Percentiles rank a stretch among this genome's conserved stretches.
These are phyloP conservation scores for Tiaroga cobitis DNA, from an alignment of 2,797 vertebrate genomes.

Conservation along the genomic window DNA sequence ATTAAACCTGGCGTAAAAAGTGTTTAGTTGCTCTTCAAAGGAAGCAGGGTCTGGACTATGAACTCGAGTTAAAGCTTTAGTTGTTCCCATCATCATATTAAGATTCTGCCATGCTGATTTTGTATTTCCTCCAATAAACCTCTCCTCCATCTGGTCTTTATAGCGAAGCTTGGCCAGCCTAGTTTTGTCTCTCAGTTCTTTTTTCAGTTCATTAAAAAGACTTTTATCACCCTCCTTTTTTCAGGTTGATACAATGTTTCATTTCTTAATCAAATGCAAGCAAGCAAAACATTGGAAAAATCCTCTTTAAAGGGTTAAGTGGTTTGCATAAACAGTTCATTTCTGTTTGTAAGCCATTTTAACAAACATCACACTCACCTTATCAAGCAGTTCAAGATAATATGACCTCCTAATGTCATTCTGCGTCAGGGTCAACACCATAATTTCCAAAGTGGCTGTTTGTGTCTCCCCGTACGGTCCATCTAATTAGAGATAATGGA, in stretches of 20 bases:
- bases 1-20: too few species aligned
- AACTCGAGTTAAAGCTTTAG: too few species aligned
- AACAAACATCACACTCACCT: slow-evolving; percentile 35
- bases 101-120: too few species aligned
- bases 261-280: background rate
- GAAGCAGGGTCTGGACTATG: too few species aligned
- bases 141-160: too few species aligned
- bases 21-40: too few species aligned
- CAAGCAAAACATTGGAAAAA: background rate
- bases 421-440: slow-evolving; percentile 67
- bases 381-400: slow-evolving; percentile 51
- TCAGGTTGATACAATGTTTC: background rate
- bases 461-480: slow-evolving; percentile 62
- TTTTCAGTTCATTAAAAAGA: background rate
- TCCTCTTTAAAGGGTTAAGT: background rate
- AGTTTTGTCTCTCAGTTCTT: background rate
- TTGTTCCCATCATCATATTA: too few species aligned
- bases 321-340: slow-evolving; percentile 23
- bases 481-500: slow-evolving; percentile 72
- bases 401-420: slow-evolving; percentile 64
- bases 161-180: background rate
- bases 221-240: background rate
- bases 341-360: background rate
- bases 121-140: too few species aligned
- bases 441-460: slow-evolving; percentile 67